These are phyloP conservation scores for Chondrosia reniformis DNA, from an alignment of 37 sponge, comb jelly and placozoan genomes.

Conservation along the genomic window DNA sequence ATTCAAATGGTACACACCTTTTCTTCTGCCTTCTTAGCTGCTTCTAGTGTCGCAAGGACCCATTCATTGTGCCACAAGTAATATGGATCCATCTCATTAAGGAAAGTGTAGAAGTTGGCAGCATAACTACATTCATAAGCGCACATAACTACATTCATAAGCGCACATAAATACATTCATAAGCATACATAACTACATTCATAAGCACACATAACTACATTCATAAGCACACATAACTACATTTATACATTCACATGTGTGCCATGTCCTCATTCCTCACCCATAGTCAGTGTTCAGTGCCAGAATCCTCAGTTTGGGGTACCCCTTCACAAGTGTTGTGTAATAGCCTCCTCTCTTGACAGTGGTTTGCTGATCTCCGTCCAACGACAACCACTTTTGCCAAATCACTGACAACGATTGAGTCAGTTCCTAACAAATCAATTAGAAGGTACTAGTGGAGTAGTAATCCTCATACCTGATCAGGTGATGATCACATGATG, in stretches of 20 bases:
- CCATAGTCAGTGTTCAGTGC: constrained; percentile 77
- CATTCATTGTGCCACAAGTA: constrained; percentile 40
- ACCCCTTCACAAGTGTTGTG: constrained; percentile 33
- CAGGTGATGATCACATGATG: no score
- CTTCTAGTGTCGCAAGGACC: constrained; percentile 37
- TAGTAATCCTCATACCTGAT: no score
- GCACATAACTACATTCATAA: no score
- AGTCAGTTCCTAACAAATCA: constrained; percentile 44
- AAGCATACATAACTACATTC: no score
- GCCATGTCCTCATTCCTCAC: constrained; percentile 1
- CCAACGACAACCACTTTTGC: constrained; percentile 44
- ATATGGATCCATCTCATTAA: constrained; percentile 45
- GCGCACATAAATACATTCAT: no score
- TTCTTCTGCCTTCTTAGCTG: constrained; percentile 45
- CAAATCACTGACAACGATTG: constrained; percentile 39
- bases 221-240: no score
- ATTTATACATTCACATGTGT: no score
- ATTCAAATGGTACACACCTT: constrained; percentile 24
- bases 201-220: no score
- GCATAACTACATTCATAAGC: constrained; percentile 25
- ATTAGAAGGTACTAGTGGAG: not conserved
- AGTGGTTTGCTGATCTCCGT: constrained; percentile 25
- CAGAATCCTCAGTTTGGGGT: constrained; percentile 44
- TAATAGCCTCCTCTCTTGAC: constrained; percentile 63
- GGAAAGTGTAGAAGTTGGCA: constrained; percentile 58